Base-by-base conservation (phyloP, 2,888 invertebrate species). In the Hartigia nigra region DNA sequence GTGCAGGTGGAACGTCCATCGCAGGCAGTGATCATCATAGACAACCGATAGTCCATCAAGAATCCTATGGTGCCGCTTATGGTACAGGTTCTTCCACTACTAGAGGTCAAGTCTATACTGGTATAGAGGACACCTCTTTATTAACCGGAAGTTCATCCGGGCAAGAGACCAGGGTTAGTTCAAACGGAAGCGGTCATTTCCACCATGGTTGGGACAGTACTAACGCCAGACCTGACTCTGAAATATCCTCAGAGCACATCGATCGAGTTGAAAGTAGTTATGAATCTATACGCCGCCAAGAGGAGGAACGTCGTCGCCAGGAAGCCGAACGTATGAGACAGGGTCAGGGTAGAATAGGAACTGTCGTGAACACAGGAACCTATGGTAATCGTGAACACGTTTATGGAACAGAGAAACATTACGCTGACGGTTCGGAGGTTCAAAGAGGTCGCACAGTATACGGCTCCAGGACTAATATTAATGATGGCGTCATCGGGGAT, bases 341-440 rank as follows among this genome's bases (percentile, higher is more conserved):
- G 34, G 84, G 82, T 77, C 82, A 78, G 80, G 79, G 70, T 80
- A 76, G 74, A 76, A 74, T 76, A 75, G 76, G 80, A 77, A 70
- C 80, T 39, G 78, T 74, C 75, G 74, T 82, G 79, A 76, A 69
- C 82, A 78, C 81, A 79, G 70, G 39, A 72, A 77, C 78, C 77
- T 76, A 78, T 74, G 81, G 39, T 36, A 74, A 70, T 55, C 79
- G 72, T 75, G 84, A 86, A 69, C 85, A 84, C 32, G 84, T 83
- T n/a, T 88, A 87, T 78, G 89, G 88, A 55, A 88, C 80, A 75
- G 88, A 83, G 78, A 87, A 82, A 78, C 87, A 81, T 78, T 83
- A 85, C 5, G 77, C 79, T 12, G 78, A 82, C 1, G 78, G 82
- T n/a, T 39, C 39, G 14, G 83, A 82, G 5, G 69, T 12, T 9